Evolutionary conservation across 64 coral and sea anemone genomes (phyloP).

Genomic region (Pachyseris speciosa): DNA sequence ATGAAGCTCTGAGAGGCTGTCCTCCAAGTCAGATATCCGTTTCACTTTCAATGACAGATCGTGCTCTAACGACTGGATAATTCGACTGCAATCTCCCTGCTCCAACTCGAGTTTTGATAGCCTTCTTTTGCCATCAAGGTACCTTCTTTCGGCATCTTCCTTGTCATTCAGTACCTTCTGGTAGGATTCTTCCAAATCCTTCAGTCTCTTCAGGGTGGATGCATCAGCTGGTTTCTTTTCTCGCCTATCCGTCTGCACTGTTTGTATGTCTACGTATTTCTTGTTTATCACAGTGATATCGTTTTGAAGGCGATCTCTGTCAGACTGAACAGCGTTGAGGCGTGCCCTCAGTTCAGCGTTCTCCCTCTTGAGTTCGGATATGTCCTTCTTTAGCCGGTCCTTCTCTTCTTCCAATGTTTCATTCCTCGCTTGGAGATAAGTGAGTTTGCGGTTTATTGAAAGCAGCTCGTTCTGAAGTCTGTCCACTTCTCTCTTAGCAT

Average conservation of each 20-base stretch:
- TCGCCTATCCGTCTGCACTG: constrained; percentile 44
- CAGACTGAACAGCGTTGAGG: constrained; percentile 79
- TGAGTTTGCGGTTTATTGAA: constrained; percentile 74
- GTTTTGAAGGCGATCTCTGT: constrained; percentile 83
- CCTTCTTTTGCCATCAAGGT: constrained; percentile 67
- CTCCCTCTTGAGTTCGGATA: constrained; percentile 74
- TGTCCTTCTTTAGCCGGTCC: constrained; percentile 82
- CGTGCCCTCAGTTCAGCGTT: constrained; percentile 85
- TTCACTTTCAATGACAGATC: constrained; percentile 74
- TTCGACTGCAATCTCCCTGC: constrained; percentile 77
- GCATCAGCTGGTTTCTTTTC: constrained; percentile 76
- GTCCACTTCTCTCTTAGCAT: constrained; percentile 83
- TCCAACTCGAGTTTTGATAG: constrained; percentile 82
- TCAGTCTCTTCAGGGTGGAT: constrained; percentile 69
- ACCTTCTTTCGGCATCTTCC: constrained; percentile 79
- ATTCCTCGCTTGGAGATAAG: constrained; percentile 79
- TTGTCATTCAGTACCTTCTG: constrained; percentile 80
- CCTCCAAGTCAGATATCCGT: constrained; percentile 83
- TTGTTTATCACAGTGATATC: constrained; percentile 77
- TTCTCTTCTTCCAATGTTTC: constrained; percentile 83
- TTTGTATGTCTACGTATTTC: constrained; percentile 83
- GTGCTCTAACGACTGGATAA: constrained; percentile 76
- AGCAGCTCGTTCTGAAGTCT: constrained; percentile 89
- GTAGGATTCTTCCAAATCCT: constrained; percentile 85
- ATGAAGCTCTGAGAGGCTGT: constrained; percentile 78